Percentiles rank a stretch among this genome's conserved stretches.
Evolutionary conservation across 37 sponge, comb jelly and placozoan genomes (phyloP).

Genomic region (Agelas oroides): DNA sequence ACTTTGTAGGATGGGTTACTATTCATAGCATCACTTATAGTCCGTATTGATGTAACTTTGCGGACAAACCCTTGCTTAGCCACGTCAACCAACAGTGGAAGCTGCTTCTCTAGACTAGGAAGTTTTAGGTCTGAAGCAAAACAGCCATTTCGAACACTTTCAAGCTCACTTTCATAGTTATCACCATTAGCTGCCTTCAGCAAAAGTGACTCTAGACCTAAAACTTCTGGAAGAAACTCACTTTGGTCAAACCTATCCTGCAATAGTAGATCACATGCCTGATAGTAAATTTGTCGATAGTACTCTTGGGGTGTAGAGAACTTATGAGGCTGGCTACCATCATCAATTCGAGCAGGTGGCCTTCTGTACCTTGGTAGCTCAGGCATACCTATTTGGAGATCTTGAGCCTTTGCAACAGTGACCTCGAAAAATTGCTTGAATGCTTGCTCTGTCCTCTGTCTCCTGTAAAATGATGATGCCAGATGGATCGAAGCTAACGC

Average conservation of each 20-base stretch:
- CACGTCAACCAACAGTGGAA: slow-evolving; percentile 33
- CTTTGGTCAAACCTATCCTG: slow-evolving; percentile 21
- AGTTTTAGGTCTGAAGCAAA: slow-evolving; percentile 27
- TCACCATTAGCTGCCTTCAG: slow-evolving; percentile 30
- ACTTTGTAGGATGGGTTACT: slow-evolving; percentile 5
- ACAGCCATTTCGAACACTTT: slow-evolving; percentile 1
- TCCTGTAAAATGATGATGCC: slow-evolving; percentile 32
- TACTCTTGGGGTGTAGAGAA: slow-evolving; percentile 42
- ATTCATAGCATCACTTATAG: slow-evolving; percentile 51
- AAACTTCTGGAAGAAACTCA: slow-evolving; percentile 20
- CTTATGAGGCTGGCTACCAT: slow-evolving; percentile 27
- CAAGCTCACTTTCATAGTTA: slow-evolving; percentile 1
- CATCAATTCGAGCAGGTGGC: slow-evolving; percentile 20
- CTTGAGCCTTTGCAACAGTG: slow-evolving; percentile 12
- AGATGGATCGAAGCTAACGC: slow-evolving; percentile 45
- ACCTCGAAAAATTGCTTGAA: slow-evolving; percentile 43
- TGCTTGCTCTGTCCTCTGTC: slow-evolving; percentile 24
- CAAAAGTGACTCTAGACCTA: slow-evolving; percentile 30
- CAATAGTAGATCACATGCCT: slow-evolving; percentile 59
- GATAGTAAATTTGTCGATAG: slow-evolving; percentile 49
- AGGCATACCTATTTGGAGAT: slow-evolving; percentile 20
- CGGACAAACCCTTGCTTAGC: neutral
- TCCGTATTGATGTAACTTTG: slow-evolving; percentile 37
- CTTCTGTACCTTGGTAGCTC: slow-evolving; percentile 41
- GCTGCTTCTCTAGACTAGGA: slow-evolving; percentile 14